These are phyloP conservation scores for Arremon aurantiirostris DNA, from an alignment of 2,797 vertebrate genomes.

Conservation along the genomic window DNA sequence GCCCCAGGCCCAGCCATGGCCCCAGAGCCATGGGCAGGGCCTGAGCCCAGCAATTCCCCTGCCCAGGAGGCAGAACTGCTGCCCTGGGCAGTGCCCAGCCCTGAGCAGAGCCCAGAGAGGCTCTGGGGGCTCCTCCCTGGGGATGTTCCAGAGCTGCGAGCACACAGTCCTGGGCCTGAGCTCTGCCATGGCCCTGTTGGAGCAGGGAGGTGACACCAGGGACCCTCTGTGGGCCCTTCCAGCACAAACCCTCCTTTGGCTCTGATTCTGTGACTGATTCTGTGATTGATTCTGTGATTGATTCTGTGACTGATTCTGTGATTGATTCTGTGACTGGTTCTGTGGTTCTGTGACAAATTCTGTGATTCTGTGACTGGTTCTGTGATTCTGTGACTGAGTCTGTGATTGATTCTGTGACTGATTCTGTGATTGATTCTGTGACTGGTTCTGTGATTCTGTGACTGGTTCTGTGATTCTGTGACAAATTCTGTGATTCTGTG, in stretches of 20 bases:
- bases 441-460: not conserved
- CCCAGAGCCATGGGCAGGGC: accelerated
- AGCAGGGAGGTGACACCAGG: not conserved
- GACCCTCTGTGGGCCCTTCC: not conserved
- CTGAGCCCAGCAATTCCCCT: not conserved
- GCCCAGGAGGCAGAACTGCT: not conserved
- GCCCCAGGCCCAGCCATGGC: not conserved
- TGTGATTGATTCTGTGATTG: not conserved
- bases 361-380: not conserved
- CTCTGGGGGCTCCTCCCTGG: accelerated
- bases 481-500: not conserved
- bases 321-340: not conserved
- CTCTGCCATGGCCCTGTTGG: not conserved
- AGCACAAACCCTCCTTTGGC: not conserved
- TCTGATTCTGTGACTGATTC: too few relatives aligned
- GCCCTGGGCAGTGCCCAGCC: not conserved
- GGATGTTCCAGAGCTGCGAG: not conserved
- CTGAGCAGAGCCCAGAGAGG: not conserved
- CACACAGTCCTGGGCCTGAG: not conserved
- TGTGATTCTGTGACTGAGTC: too few relatives aligned
- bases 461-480: not conserved
- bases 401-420: not conserved
- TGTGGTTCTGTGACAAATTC: not conserved
- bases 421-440: not conserved
- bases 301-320: not conserved